Conservation (phyloP, 2,888 invertebrate genomes). For the Melieria crassipennis region DNA sequence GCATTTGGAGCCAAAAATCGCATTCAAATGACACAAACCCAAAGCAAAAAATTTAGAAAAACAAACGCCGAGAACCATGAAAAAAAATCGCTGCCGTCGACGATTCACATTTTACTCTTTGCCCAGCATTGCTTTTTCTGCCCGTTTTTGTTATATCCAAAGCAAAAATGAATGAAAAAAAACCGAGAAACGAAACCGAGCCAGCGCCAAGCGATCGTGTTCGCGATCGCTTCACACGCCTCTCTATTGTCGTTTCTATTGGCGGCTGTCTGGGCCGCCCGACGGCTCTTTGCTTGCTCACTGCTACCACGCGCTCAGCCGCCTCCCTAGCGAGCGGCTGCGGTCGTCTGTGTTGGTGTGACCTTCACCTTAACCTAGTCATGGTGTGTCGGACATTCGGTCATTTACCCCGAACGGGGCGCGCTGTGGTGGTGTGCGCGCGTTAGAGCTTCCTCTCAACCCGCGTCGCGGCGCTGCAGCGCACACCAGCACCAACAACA, state of each 20-base stretch:
- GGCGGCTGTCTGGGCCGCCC: no score
- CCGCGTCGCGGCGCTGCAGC: constrained; percentile 1
- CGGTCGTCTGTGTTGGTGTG: constrained; percentile 46
- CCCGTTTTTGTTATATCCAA: no score
- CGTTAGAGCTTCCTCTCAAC: constrained; percentile 1
- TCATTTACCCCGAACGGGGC: constrained; percentile 59
- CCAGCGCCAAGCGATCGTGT: no score
- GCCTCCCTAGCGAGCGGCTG: no score
- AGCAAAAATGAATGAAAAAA: no score
- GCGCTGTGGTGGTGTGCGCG: background rate
- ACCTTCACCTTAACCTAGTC: constrained; percentile 68
- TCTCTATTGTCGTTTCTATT: constrained; percentile 25
- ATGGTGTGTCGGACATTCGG: constrained; percentile 66
- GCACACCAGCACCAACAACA: background rate
- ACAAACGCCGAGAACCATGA: background rate
- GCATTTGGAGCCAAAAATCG: constrained; percentile 21
- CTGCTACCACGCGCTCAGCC: no score
- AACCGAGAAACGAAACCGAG: no score
- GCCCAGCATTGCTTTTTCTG: no score
- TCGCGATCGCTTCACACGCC: background rate
- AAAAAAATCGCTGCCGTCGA: no score
- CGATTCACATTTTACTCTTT: no score
- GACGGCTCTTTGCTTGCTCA: no score
- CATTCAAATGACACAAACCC: constrained; percentile 31
- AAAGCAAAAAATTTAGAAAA: background rate